These are phyloP conservation scores for Cataglyphis rosenhaueri DNA, from an alignment of 2,888 invertebrate species.

Conservation along the genomic window DNA sequence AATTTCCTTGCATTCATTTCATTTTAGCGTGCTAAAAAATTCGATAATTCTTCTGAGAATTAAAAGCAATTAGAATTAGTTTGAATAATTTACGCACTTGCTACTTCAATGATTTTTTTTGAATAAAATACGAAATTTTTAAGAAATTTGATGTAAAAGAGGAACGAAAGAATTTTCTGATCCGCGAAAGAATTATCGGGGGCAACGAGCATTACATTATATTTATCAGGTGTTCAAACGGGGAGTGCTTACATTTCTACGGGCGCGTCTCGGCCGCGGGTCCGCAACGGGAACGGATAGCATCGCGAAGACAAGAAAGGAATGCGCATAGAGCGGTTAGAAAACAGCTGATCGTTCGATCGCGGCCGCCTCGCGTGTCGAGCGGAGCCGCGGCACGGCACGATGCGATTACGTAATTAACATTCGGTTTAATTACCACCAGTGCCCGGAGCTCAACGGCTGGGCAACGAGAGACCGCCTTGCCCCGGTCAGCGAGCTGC, in stretches of 20 bases:
- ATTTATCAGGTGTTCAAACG: slow-evolving; percentile 15
- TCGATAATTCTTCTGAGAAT: background rate
- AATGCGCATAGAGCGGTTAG: slow-evolving; percentile 28
- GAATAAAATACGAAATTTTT: background rate
- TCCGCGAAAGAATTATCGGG: slow-evolving; percentile 9
- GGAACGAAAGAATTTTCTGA: background rate
- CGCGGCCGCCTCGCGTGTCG: slow-evolving; percentile 63
- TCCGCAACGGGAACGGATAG: slow-evolving; percentile 22
- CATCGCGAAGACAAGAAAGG: slow-evolving; percentile 28
- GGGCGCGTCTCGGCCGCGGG: slow-evolving; percentile 39
- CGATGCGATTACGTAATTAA: slow-evolving; percentile 72
- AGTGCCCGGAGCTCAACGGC: slow-evolving; percentile 57
- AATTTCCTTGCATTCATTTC: background rate
- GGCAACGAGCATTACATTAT: slow-evolving; percentile 18
- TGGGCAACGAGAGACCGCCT: slow-evolving; percentile 44
- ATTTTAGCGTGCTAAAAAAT: background rate
- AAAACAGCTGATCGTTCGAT: slow-evolving; percentile 72
- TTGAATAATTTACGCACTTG: background rate
- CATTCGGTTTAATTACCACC: slow-evolving; percentile 73
- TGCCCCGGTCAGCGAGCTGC: slow-evolving; percentile 42
- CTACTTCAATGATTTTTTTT: background rate
- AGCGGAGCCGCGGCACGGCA: slow-evolving; percentile 35
- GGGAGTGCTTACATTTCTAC: background rate
- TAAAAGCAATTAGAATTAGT: background rate
- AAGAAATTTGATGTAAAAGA: background rate